Evolutionary conservation across 53 echinoderm and acorn worm genomes (phyloP), one percentile per base, ranked within the genome.

Genomic region (Mesocentrotus franciscanus): DNA sequence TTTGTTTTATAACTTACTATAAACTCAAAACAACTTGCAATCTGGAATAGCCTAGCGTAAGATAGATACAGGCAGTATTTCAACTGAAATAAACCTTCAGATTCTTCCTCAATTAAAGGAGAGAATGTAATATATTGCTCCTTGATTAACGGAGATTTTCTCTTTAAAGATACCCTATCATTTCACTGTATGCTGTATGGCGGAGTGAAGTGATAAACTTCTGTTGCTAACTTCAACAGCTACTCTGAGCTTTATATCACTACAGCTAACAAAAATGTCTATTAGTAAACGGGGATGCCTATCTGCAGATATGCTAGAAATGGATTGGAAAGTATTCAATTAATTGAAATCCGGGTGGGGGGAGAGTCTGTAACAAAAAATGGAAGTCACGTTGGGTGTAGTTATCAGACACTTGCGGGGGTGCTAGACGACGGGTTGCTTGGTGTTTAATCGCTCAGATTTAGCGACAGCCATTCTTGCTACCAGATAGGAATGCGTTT

Each of bases 111-210:
- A 84, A 49, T 84, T 0, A 71, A 9, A 71, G 9, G 9, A 30
- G 17, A 32, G 12, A 30, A 32, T 32, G 11, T 29, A 84, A 84
- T 1, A 49, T 13, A 84, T 24, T 7, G 49, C 8, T 2, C 42
- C 24, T 49, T n/a, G n/a, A n/a, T n/a, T 49, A 22, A 22, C 35
- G 3, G 6, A 49, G 81, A 75, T 79, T 79, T 79, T 17, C 81
- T 79, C 81, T 20, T 81, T 81, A 87, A 87, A 87, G 87, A 87
- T 87, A 87, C 57, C 87, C 14, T 87, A 57, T 87, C 87, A 58
- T 14, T 0, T 18, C 27, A 42, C 9, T 17, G 84, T 13, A 15
- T 17, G 16, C 20, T 36, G 24, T 87, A 4, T 55, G 12, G 7
- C 59, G 20, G 87, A 87, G 27, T 81, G 13, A 87, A 29, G 29